Evolutionary conservation across 2,888 invertebrate genomes (phyloP).

Genomic region (Tenthredo notha): DNA sequence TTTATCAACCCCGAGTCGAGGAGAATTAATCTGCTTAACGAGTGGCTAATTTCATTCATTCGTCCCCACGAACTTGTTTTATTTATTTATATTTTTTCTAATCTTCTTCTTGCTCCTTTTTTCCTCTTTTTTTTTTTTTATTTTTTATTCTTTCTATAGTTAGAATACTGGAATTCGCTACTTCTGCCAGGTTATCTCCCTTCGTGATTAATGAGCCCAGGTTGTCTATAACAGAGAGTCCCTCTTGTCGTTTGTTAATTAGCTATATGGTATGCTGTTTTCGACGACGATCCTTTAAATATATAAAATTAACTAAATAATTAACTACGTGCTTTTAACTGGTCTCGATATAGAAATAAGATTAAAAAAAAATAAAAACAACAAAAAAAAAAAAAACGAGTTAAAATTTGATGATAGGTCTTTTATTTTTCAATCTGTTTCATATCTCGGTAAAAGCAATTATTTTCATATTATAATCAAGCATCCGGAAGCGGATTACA

Average conservation of each 20-base stretch:
- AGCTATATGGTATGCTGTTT: not conserved
- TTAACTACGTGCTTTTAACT: not conserved
- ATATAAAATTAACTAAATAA: not conserved
- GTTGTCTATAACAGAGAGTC: not conserved
- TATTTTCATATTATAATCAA: not conserved
- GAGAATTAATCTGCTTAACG: constrained; percentile 28
- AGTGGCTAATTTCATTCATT: constrained; percentile 16
- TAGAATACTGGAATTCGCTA: not conserved
- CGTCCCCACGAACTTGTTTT: not conserved
- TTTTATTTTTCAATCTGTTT: not conserved
- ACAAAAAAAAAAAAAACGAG: not conserved
- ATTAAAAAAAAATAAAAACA: not conserved
- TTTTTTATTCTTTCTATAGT: too few species aligned
- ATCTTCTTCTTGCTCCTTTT: not conserved
- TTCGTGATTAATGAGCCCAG: constrained; percentile 7
- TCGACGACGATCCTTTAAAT: not conserved
- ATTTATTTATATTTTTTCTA: constrained; percentile 3
- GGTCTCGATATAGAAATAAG: not conserved
- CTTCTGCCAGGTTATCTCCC: not conserved
- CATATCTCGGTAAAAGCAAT: too few species aligned
- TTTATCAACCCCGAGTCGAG: not conserved
- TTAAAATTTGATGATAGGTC: not conserved
- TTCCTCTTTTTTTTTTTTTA: too few species aligned
- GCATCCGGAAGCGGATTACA: not conserved
- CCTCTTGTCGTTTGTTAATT: not conserved